Percentiles rank a stretch among this genome's conserved stretches.
Conservation (phyloP, 2,797 vertebrate genomes). For the Mormyrus proboscirostris region DNA sequence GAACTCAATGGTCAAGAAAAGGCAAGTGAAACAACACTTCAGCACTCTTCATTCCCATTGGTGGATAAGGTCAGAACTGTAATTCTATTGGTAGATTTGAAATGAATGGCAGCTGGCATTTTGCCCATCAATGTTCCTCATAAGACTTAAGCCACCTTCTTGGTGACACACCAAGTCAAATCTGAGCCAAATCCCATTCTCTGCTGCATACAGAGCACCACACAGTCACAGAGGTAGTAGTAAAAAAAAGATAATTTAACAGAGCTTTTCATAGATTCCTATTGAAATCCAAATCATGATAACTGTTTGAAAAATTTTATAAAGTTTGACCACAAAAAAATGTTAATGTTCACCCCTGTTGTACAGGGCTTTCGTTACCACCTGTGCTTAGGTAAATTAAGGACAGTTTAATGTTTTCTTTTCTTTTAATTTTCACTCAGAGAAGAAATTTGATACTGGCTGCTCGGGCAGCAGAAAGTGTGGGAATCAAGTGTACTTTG, state of each 20-base stretch:
- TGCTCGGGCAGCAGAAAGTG: slow-evolving; percentile 95
- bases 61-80: not conserved
- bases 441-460: slow-evolving; percentile 92
- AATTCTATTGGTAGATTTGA: not conserved
- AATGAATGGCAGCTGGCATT: not conserved
- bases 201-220: not conserved
- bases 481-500: slow-evolving; percentile 95
- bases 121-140: not conserved
- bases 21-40: slow-evolving; percentile 53
- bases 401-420: slow-evolving; percentile 16
- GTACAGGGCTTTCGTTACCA: not conserved
- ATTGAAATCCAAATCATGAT: not conserved
- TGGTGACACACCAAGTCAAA: not conserved
- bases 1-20: slow-evolving; percentile 89
- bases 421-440: slow-evolving; percentile 55
- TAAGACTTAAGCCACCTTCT: not conserved
- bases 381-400: not conserved
- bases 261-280: not conserved
- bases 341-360: not conserved
- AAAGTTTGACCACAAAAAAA: not conserved
- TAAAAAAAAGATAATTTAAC: not conserved
- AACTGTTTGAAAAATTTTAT: not conserved
- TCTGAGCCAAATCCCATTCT: not conserved
- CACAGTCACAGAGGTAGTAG: not conserved
- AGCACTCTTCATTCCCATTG: not conserved